Evolutionary conservation across 2,888 invertebrate genomes (phyloP).

Genomic region (Rhaphigaster nebulosa): DNA sequence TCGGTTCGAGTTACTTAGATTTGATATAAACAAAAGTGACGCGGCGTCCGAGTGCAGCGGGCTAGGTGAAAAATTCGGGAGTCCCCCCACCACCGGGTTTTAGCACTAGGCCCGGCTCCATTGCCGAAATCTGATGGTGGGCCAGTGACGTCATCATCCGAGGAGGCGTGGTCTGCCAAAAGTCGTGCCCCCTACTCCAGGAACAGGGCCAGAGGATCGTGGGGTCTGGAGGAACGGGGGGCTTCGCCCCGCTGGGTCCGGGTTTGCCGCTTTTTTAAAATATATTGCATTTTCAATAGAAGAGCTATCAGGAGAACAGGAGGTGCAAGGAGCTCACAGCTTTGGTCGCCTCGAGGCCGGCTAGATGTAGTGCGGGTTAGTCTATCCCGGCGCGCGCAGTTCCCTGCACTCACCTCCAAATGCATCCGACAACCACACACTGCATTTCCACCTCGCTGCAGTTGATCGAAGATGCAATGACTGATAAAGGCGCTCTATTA

Average conservation of each 20-base stretch:
- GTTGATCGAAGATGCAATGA: background rate
- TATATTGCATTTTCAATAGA: conserved; percentile 65
- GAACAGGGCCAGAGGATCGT: background rate
- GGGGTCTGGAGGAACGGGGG: conserved; percentile 55
- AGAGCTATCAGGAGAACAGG: conserved; percentile 62
- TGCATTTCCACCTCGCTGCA: background rate
- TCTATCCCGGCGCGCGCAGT: conserved; percentile 56
- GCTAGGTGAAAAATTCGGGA: conserved; percentile 37
- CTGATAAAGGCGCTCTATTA: background rate
- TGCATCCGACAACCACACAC: background rate
- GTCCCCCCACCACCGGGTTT: conserved; percentile 58
- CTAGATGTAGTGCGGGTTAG: conserved; percentile 52
- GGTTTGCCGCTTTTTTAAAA: conserved; percentile 63
- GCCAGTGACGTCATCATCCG: conserved; percentile 61
- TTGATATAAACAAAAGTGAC: background rate
- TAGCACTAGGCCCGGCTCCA: conserved; percentile 63
- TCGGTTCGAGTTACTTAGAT: background rate
- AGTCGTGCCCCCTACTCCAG: conserved; percentile 56
- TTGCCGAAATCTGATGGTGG: conserved; percentile 63
- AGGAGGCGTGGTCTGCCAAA: conserved; percentile 60
- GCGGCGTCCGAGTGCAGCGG: background rate
- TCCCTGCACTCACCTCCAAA: background rate
- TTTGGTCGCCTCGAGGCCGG: background rate
- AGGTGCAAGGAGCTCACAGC: conserved; percentile 60
- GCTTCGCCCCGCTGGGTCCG: conserved; percentile 29